Evolutionary conservation across 53 echinoderm and acorn worm genomes (phyloP), one percentile per base, ranked within the genome.

Genomic region (Patiria pectinifera): DNA sequence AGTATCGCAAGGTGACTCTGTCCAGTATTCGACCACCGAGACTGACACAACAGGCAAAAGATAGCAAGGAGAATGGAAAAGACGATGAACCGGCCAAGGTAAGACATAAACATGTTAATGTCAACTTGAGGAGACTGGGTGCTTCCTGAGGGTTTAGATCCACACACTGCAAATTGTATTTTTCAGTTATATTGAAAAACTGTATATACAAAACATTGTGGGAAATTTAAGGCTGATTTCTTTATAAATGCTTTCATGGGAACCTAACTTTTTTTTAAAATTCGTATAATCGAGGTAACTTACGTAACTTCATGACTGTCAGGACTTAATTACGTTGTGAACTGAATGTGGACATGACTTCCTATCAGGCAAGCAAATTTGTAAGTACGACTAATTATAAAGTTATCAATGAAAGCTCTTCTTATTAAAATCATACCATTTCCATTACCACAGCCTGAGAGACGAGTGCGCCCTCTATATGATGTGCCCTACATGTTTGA

Each of bases 401-500:
- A 35, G 35, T 35, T 53, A 8, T 53, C 53, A 53, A 53, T 53
- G 5, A 53, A 53, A 4, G 24, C 74, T 16, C 12, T 15, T 11
- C 48, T 46, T 19, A 48, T 16, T 13, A 81, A 4, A 21, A 58
- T 59, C 22, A 3, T 82, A 11, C 24, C 80, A 24, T 74, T 74
- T 16, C n/a, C 24, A 80, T 44, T 45, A 4, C 69, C 23, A 11
- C 84, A 83, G 48, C 69, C 46, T 7, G 92, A 92, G 69, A 84
- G 95, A 9, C 94, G 99, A 22, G 89, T 99, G 18, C 82, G 99
- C 6, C 99, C 99, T 10, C 95, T 99, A 59, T 99, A 99, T 75
- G 99, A 99, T 93, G 96, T 99, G 59, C 99, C 99, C 4, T 99
- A 99, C 95, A 99, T 99, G 99, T 99, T 97, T 93, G 99, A 99